These are phyloP conservation scores for Periophthalmus modestus DNA, from an alignment of 2,113 vertebrate species.

Conservation along the genomic window DNA sequence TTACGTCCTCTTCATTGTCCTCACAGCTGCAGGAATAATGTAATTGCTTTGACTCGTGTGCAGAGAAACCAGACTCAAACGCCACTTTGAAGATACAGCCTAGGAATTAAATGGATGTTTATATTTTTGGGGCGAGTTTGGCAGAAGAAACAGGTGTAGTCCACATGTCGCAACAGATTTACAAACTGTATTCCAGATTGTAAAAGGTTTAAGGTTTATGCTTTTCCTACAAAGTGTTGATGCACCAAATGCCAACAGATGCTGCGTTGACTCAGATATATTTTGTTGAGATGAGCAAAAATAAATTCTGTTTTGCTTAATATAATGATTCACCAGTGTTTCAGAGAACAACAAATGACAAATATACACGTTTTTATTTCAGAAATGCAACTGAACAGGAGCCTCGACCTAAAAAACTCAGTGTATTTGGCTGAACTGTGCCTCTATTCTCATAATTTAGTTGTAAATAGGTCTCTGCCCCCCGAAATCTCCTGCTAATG, in stretches of 20 bases:
- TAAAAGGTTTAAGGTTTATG: too few species aligned
- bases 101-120: background rate
- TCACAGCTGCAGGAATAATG: conserved; percentile 1
- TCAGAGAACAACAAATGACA: too few species aligned
- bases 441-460: background rate
- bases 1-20: background rate
- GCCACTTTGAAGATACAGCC: too few species aligned
- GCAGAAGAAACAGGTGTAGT: background rate
- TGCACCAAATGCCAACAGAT: too few species aligned
- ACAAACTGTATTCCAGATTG: too few species aligned
- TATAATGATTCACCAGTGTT: background rate
- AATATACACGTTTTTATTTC: too few species aligned
- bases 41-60: background rate
- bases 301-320: too few species aligned
- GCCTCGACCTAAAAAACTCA: background rate
- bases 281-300: too few species aligned
- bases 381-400: background rate
- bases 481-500: conserved; percentile 17
- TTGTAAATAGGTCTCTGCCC: background rate
- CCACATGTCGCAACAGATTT: too few species aligned
- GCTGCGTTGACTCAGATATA: too few species aligned
- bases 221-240: too few species aligned
- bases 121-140: background rate
- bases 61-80: background rate
- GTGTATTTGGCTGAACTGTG: background rate